phyloP scores from a whole-genome alignment of 2,797 vertebrate species.

The Phoebastria nigripes region DNA sequence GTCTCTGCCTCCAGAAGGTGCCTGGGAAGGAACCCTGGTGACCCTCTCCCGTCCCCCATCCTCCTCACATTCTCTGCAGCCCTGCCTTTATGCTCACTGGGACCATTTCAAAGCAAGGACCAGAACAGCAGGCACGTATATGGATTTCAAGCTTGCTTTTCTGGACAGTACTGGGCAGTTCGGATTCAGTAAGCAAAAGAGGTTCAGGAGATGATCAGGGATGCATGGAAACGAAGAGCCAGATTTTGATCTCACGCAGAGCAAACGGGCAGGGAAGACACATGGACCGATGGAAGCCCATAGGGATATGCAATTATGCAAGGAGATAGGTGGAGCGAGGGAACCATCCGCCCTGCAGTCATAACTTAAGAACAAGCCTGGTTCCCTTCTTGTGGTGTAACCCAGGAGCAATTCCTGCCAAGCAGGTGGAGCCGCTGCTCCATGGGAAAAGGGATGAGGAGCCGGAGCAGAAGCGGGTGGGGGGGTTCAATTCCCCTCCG shows the following conservation, averaged over 20 bases:
- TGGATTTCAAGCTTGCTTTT: neutral
- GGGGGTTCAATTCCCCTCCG: neutral
- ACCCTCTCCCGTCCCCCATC: rapidly evolving
- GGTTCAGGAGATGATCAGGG: rapidly evolving
- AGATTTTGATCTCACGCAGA: neutral
- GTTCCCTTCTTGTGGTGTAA: neutral
- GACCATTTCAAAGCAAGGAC: neutral
- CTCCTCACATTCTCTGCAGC: rapidly evolving
- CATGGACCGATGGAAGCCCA: rapidly evolving
- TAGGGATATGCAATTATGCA: neutral
- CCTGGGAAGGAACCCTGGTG: neutral
- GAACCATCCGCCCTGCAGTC: rapidly evolving
- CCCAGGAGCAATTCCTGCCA: neutral
- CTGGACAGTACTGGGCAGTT: neutral
- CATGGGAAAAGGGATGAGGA: neutral
- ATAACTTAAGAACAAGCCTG: neutral
- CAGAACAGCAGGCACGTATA: rapidly evolving
- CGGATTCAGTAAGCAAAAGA: neutral
- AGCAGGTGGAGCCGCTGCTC: neutral
- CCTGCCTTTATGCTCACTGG: neutral
- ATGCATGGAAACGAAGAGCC: rapidly evolving
- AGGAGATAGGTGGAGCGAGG: neutral
- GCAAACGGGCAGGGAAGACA: neutral
- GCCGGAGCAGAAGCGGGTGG: neutral
- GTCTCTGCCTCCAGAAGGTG: neutral